Percentiles rank a stretch among this genome's conserved stretches.
Evolutionary conservation across 2,888 invertebrate species (phyloP).

Genomic region (Tuta absoluta): DNA sequence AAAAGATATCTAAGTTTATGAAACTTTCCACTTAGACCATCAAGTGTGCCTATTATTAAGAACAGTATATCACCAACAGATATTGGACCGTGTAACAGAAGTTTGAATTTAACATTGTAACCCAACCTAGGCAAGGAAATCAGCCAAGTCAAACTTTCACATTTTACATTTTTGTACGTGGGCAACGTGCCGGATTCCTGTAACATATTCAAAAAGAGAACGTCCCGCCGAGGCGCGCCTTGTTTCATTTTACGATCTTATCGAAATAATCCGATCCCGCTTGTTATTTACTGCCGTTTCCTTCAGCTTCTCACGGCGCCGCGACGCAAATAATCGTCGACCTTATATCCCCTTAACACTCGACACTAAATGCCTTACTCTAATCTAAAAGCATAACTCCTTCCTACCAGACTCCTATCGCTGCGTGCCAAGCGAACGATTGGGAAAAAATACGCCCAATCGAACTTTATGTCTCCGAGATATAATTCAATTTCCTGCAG

Average conservation of each 20-base stretch:
- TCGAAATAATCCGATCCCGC: constrained; percentile 80
- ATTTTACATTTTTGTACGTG: constrained; percentile 56
- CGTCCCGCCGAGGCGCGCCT: constrained; percentile 70
- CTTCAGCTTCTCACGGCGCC: constrained; percentile 64
- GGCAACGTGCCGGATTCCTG: constrained; percentile 57
- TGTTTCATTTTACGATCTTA: constrained; percentile 81
- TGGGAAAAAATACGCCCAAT: constrained; percentile 48
- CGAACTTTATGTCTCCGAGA: constrained; percentile 49
- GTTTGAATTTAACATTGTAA: constrained; percentile 18
- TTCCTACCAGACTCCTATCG: constrained; percentile 51
- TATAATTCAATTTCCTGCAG: constrained; percentile 58
- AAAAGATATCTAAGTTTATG: too few species aligned
- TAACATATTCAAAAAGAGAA: constrained; percentile 70
- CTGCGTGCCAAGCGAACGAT: constrained; percentile 50
- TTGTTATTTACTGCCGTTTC: constrained; percentile 78
- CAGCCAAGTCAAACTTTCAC: constrained; percentile 54
- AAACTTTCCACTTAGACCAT: neutral
- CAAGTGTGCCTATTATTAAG: neutral
- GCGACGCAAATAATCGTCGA: constrained; percentile 57
- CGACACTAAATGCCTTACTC: constrained; percentile 55
- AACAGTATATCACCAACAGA: neutral
- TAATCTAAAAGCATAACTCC: constrained; percentile 51
- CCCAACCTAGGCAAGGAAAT: constrained; percentile 39
- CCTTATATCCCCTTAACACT: constrained; percentile 57
- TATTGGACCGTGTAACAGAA: constrained; percentile 2